Base-by-base conservation (phyloP, 2,888 invertebrate genomes). In the Epistrophe eligans region DNA sequence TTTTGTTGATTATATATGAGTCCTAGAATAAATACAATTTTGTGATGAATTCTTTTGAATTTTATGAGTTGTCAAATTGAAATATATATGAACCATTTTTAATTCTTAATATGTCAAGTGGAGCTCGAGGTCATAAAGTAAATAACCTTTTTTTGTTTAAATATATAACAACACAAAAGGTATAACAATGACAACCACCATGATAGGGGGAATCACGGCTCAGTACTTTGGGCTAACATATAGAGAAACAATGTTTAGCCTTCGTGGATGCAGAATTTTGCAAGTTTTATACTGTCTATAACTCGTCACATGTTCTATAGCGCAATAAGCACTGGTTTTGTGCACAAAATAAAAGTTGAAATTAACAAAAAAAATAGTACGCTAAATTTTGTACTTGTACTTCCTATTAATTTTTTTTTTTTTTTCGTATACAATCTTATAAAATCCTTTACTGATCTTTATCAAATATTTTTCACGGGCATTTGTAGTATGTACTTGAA, bases 131-230 rank as follows among this genome's bases (percentile, higher is more conserved):
- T 19, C 38, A 60, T 57, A 35, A 57, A 32, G 15, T 57, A 57
- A 57, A 32, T 0, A 57, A 35, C 8, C 8, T 43, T 2, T 43
- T 28, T 15, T 15, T 45, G 0, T 3, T 17, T 10, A 10, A 6
- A 8, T 2, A 19, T 4, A n/a, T 8, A 52, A 52, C 19, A 52
- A 52, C 13, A 52, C 24, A 24, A 24, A 24, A 52, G 50, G 4
- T 19, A 19, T 24, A 48, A 66, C 11, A 45, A 66, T 48, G 13
- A 32, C 32, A 17, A n/a, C 6, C 19, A 24, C 28, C 24, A 4
- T 32, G 5, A 32, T 32, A 3, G 35, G 24, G 32, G 64, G 64
- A 64, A 55, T 10, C 48, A 74, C 24, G 62, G 73, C n/a, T 52
- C 15, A 58, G 72, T 72, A 57, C 72, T 58, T 48, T 32, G 5